A percentile compares a stretch with the other conserved stretches of the same genome.
Evolutionary conservation across 2,113 vertebrate genomes (phyloP).

Genomic region (Henicopernis longicauda): DNA sequence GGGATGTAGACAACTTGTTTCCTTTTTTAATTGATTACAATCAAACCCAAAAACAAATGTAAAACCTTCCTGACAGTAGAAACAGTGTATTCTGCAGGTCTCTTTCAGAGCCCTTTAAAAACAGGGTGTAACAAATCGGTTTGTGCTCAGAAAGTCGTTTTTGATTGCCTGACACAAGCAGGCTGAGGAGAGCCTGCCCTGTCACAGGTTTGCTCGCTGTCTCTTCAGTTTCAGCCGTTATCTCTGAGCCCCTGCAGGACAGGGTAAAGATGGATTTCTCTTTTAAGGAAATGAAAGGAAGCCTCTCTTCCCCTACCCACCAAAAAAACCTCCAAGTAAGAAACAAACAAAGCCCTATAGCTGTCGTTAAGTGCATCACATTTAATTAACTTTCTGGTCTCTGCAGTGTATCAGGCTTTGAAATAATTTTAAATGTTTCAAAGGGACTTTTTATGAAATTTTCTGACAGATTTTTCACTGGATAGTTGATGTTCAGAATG

Average conservation of each 20-base stretch:
- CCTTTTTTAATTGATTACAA: not conserved
- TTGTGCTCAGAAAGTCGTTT: not conserved
- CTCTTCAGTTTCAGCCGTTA: rapidly evolving
- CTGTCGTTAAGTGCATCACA: not conserved
- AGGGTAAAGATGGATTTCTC: not conserved
- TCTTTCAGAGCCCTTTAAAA: not conserved
- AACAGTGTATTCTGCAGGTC: rapidly evolving
- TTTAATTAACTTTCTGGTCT: not conserved
- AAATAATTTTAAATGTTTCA: not conserved
- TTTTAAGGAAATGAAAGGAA: not conserved
- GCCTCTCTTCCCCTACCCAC: not conserved
- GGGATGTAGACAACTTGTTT: not conserved
- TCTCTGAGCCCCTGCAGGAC: rapidly evolving
- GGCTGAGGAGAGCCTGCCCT: not conserved
- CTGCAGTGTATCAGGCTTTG: not conserved
- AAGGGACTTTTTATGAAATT: not conserved
- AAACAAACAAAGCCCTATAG: not conserved
- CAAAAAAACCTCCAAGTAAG: not conserved
- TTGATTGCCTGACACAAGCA: not conserved
- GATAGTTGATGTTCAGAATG: not conserved
- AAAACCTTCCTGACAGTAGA: not conserved
- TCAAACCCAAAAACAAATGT: not conserved
- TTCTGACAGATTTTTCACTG: rapidly evolving
- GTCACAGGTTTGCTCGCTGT: rapidly evolving
- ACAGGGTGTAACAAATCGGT: rapidly evolving